Conservation (phyloP, 2,113 vertebrate species). For the Parotia lawesii region DNA sequence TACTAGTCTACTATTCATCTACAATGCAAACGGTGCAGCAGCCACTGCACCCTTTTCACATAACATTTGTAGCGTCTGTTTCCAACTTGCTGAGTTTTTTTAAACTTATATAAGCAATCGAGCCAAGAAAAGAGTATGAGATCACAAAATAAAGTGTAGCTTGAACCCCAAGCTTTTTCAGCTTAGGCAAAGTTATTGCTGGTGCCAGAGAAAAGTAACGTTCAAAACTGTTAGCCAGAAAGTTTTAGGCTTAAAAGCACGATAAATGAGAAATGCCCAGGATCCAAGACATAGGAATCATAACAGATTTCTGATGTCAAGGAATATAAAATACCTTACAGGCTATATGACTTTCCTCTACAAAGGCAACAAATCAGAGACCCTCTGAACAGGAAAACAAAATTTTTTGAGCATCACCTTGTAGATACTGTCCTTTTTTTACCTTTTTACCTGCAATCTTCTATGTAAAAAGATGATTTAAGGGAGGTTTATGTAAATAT, state of each 20-base stretch:
- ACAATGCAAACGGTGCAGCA: constrained; percentile 42
- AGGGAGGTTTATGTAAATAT: not conserved
- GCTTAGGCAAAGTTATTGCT: constrained; percentile 35
- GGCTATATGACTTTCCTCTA: not conserved
- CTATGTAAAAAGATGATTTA: not conserved
- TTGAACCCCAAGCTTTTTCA: constrained; percentile 55
- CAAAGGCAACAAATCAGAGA: not conserved
- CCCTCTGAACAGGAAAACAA: not conserved
- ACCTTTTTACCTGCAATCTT: not conserved
- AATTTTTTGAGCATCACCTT: not conserved
- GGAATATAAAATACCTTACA: not conserved
- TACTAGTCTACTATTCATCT: constrained; percentile 61
- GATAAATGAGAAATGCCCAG: constrained; percentile 25
- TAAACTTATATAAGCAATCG: constrained; percentile 40
- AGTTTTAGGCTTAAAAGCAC: constrained; percentile 45
- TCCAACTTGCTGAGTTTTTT: not conserved
- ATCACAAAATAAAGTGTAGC: constrained; percentile 7
- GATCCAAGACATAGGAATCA: not conserved
- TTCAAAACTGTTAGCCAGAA: constrained; percentile 22
- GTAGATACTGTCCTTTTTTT: not conserved
- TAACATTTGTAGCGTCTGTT: constrained; percentile 47
- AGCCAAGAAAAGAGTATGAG: constrained; percentile 42
- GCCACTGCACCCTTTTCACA: constrained; percentile 31
- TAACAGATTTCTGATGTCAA: constrained; percentile 4
- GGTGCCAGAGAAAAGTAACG: constrained; percentile 32